Conservation (phyloP, 1,140 invertebrate genomes). For the Bicyclus anynana region DNA sequence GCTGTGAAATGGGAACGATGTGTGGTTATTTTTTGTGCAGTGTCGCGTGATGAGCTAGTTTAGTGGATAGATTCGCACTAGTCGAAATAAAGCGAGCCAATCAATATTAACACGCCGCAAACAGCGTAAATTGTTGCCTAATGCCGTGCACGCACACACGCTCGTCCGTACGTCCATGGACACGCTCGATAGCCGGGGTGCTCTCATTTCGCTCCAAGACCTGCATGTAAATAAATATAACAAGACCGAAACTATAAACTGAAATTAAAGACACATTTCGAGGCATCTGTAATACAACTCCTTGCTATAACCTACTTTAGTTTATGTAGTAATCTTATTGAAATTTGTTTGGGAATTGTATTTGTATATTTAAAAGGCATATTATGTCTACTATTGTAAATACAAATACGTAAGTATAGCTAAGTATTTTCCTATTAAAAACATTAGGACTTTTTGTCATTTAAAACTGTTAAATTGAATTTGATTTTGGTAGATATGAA, state of each 20-base stretch:
- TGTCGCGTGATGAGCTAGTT: constrained; percentile 44
- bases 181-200: constrained; percentile 51
- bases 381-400: too few species aligned
- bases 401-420: too few species aligned
- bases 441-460: too few species aligned
- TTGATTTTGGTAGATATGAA: not conserved
- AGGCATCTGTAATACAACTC: too few species aligned
- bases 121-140: constrained; percentile 77
- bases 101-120: constrained; percentile 77
- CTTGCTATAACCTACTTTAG: too few species aligned
- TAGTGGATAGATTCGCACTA: constrained; percentile 65
- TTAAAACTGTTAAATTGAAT: not conserved
- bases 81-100: constrained; percentile 75
- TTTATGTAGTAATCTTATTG: too few species aligned
- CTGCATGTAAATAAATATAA: not conserved
- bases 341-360: too few species aligned
- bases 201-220: constrained; percentile 21
- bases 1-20: not conserved
- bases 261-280: too few species aligned
- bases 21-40: constrained; percentile 10
- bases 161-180: constrained; percentile 35
- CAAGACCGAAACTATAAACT: too few species aligned
- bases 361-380: too few species aligned
- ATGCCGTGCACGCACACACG: constrained; percentile 63
- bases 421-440: too few species aligned